Evolutionary conservation across 2,888 invertebrate species (phyloP), one percentile per base, ranked within the genome.

Genomic region (Callosobruchus maculatus): DNA sequence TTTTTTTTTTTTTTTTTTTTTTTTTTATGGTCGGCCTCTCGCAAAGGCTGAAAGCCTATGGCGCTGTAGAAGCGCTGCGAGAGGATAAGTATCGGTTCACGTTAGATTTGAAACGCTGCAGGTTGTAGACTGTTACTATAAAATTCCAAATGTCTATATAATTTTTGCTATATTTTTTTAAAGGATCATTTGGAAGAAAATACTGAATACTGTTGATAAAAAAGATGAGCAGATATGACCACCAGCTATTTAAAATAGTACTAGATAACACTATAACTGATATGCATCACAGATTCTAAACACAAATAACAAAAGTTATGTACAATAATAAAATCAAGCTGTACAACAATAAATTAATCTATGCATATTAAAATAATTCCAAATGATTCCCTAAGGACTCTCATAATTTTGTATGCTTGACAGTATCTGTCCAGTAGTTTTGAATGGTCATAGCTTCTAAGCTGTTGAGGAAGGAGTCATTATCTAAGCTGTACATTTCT

Each of bases 401-500:
- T 89, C 92, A 95, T 87, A 96, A 91, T 87, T 95, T 95, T 82
- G 95, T 95, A 87, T 95, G 95, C 87, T 95, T 95, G 79, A 95
- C 95, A 80, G 93, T 95, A 87, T 96, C 95, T 72, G 96, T 96
- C 96, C 96, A 97, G 85, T 96, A 95, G 88, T 96, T 96, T 87
- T 96, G 95, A 85, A 97, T 96, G 80, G 96, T 96, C 95, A 96
- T 96, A 80, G 96, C 95, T 88, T 97, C 97, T 81, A 97, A 88
- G 76, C 96, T 96, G 88, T 97, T 97, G 76, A 97, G 90, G 89
- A 97, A 97, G 77, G 96, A 96, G 86, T 97, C 97, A 86, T 97
- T 97, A 89, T 97, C 97, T 88, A 97, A 88, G 84, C 96, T 97
- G 88, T 96, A 96, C 95, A 97, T 95, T 88, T 97, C 96, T 88